phyloP scores from a whole-genome alignment of 2,797 vertebrate species.

The Darevskia mixta region DNA sequence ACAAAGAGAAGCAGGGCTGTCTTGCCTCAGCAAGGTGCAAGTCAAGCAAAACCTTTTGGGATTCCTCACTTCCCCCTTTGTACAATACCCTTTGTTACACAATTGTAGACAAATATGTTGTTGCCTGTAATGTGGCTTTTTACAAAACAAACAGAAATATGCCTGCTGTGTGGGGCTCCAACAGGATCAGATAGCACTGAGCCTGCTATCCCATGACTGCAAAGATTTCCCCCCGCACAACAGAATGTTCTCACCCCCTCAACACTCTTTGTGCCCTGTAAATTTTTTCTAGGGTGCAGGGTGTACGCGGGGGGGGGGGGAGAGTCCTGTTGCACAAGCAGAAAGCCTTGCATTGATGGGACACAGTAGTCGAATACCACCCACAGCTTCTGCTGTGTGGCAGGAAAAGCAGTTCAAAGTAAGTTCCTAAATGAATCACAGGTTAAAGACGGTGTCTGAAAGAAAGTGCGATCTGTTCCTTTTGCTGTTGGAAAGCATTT shows the following conservation, averaged over 20 bases:
- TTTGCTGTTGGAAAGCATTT: background rate
- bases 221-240: too few species aligned
- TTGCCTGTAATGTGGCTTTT: background rate
- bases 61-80: constrained; percentile 45
- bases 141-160: too few species aligned
- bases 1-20: constrained; percentile 50
- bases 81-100: constrained; percentile 28
- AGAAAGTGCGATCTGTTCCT: background rate
- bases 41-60: constrained; percentile 56
- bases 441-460: background rate
- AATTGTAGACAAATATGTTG: background rate
- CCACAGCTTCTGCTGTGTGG: background rate
- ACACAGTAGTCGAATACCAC: too few species aligned
- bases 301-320: too few species aligned
- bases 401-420: background rate
- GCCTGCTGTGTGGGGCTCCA: too few species aligned
- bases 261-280: too few species aligned
- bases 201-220: too few species aligned
- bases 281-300: too few species aligned
- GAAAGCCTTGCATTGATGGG: too few species aligned
- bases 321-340: too few species aligned
- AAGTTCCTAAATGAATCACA: background rate
- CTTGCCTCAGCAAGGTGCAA: constrained; percentile 53
- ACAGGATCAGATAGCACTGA: too few species aligned
- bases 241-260: too few species aligned